Evolutionary conservation across 2,797 vertebrate genomes (phyloP), one percentile per base, ranked within the genome.

Genomic region (Heliangelus exortis): DNA sequence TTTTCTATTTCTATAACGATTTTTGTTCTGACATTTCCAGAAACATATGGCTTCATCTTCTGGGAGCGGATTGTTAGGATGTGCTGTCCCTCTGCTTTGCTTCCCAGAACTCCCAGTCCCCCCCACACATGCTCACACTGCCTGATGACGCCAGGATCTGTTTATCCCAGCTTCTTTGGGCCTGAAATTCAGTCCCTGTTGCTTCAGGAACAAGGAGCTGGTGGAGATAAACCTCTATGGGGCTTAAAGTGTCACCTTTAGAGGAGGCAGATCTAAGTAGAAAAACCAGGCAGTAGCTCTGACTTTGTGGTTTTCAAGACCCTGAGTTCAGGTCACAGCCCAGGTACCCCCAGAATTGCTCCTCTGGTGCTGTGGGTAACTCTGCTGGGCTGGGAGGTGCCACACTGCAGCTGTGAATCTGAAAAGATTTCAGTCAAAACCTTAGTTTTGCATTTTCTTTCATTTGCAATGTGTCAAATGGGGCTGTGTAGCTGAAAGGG

Each of bases 11-110:
- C 76, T 67, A 13, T 93, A 91, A 84, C 47, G 62, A 86, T 96
- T 95, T 91, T 91, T 59, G 41, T 76, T 62, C 69, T 96, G 94
- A 92, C 94, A 93, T 96, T 95, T 96, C 92, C 76, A 93, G 87
- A 89, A 95, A 93, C 95, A 96, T 95, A 96, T 95, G 93, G 95
- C 79, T 92, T 83, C 4, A 2, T 28, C 58, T 89, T 91, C 84
- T 78, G 82, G 0, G 1, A 73, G 63, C 2, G 1, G 73, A 87
- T 94, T 66, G 76, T 74, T 28, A 62, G 93, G 93, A 96, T 94
- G 83, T 91, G 87, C 87, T 91, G 95, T 97, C 93, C 95, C 91
- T 73, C 89, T 81, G 94, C 66, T 54, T 50, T 3, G 76, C 89
- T 91, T 94, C 89, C 91, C 85, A 67, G 93, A 95, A 94, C 54